Evolutionary conservation across 2,797 vertebrate genomes (phyloP), one percentile per base, ranked within the genome.

Genomic region (Sus cebifrons): DNA sequence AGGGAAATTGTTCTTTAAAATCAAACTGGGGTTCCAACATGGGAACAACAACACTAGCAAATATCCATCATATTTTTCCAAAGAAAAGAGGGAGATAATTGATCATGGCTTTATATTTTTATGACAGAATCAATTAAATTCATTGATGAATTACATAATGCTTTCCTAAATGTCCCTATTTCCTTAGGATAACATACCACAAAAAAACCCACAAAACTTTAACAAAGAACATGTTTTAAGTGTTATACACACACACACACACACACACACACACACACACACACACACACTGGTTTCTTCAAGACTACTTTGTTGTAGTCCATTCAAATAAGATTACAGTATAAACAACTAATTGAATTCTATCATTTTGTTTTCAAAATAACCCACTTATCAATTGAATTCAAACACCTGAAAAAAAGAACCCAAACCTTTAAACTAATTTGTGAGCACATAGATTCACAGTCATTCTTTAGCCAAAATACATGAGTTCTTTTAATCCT

Each of bases 291-390:
- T 20, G 77, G 58, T 85, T n/a, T 54, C 79, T 93, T 56, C 8
- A 89, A 77, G 54, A 79, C 2, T 84, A 3, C 70, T 90, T 83
- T 81, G 60, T 78, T 91, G 32, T 36, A 94, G 77, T 92, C 89
- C 29, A 97, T 86, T 56, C 58, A 86, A 82, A 89, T 96, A 23
- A 95, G 17, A 82, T 79, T 78, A 87, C 88, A 54, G 17, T 86
- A 0, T 70, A 86, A 96, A 91, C 4, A 95, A 92, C 5, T 73
- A 29, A 74, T 44, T 56, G 40, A 94, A 87, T 91, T 93, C 29
- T 94, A 16, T 93, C 89, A 32, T 81, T 94, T 83, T 95, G 15
- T 75, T 95, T 95, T 83, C 62, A 95, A 82, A 93, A 86, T 62
- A 91, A 78, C 12, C 16, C 6, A 73, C 29, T 88, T 23, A 44